A percentile compares a stretch with the other conserved stretches of the same genome.
Conservation (phyloP, 2,797 vertebrate genomes). For the Xenentodon cancila region DNA sequence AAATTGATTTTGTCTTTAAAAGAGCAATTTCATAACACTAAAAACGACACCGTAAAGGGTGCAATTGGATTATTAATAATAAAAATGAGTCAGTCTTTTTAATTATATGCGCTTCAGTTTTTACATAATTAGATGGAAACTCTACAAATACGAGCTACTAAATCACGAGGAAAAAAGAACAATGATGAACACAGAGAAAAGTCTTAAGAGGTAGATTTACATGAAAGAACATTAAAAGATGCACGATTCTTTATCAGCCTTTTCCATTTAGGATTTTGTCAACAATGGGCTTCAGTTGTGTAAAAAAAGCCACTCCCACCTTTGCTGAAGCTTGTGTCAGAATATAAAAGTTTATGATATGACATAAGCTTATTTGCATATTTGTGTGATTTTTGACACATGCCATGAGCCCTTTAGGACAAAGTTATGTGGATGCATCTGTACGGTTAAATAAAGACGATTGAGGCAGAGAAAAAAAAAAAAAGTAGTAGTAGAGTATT, state of each 20-base stretch:
- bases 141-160: not conserved
- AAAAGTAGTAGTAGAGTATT: no score
- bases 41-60: constrained; percentile 10
- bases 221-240: no score
- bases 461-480: no score
- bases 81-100: constrained; percentile 4
- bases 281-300: no score
- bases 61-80: constrained; percentile 34
- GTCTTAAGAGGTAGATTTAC: no score
- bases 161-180: not conserved
- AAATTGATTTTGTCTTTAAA: constrained; percentile 13
- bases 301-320: no score
- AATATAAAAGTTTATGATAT: not conserved
- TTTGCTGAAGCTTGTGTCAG: not conserved
- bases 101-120: not conserved
- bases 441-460: no score
- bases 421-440: no score
- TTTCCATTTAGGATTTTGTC: no score
- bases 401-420: no score
- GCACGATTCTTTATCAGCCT: no score
- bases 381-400: no score
- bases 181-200: not conserved
- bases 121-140: constrained; percentile 12
- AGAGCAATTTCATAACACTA: constrained; percentile 7
- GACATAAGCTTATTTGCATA: not conserved